Evolutionary conservation across 2,797 vertebrate species (phyloP).

Genomic region (Typhlichthys subterraneus): DNA sequence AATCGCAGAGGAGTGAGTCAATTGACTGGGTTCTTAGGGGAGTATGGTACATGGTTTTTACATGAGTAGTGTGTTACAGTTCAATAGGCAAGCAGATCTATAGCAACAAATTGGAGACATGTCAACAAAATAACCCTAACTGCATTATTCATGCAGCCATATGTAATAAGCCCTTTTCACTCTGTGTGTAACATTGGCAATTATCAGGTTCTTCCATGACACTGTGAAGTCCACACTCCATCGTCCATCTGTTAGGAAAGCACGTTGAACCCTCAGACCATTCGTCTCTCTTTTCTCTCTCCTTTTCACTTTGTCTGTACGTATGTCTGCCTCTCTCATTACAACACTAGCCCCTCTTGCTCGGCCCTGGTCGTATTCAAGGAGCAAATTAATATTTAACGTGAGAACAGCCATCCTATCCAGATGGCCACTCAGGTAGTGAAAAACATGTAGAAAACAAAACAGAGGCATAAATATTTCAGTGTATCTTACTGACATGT

Average conservation of each 20-base stretch:
- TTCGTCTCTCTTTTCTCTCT: slow-evolving; percentile 3
- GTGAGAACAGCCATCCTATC: slow-evolving; percentile 57
- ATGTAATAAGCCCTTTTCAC: slow-evolving; percentile 64
- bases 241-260: slow-evolving; percentile 74
- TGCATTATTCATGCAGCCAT: slow-evolving; percentile 71
- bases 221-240: slow-evolving; percentile 53
- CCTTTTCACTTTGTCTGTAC: slow-evolving; percentile 4
- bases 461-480: slow-evolving; percentile 68
- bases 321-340: slow-evolving; percentile 51
- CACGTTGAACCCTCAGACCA: slow-evolving; percentile 50
- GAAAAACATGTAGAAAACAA: slow-evolving; percentile 61
- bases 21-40: slow-evolving; percentile 51
- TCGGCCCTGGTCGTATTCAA: slow-evolving; percentile 57
- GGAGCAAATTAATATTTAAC: slow-evolving; percentile 66
- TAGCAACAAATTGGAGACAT: slow-evolving; percentile 57
- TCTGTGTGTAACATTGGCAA: slow-evolving; percentile 45
- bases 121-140: slow-evolving; percentile 62
- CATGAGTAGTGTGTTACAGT: slow-evolving; percentile 32
- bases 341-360: slow-evolving; percentile 64
- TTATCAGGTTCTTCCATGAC: slow-evolving; percentile 61
- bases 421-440: slow-evolving; percentile 65
- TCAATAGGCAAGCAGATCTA: slow-evolving; percentile 20
- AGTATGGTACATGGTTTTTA: slow-evolving; percentile 40
- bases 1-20: slow-evolving; percentile 26
- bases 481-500: slow-evolving; percentile 40